Conservation (phyloP, 2,113 vertebrate genomes). For the Myrmophylax atrothorax region DNA sequence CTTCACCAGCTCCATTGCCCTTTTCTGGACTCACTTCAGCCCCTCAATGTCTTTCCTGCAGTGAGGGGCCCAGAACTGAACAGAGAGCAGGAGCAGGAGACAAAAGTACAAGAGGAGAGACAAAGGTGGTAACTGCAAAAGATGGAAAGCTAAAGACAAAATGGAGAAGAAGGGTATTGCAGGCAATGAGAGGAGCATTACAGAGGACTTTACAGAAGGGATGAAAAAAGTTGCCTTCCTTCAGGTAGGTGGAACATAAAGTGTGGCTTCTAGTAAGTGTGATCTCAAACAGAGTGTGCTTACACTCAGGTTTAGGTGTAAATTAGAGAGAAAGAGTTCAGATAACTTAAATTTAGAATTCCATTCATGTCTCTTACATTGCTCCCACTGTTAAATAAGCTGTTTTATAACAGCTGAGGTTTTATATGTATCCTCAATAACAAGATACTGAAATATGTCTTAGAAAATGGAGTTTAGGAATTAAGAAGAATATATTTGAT, state of each 20-base stretch:
- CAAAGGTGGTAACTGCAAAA: neutral
- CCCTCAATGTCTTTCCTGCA: neutral
- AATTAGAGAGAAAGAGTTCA: neutral
- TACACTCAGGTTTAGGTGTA: neutral
- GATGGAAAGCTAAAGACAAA: neutral
- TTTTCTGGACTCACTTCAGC: fast-evolving
- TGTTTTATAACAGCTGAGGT: neutral
- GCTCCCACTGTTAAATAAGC: neutral
- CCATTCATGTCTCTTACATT: neutral
- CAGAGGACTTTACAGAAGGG: neutral
- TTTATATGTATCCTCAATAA: neutral
- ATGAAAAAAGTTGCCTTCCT: neutral
- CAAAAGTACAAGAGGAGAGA: neutral
- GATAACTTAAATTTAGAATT: neutral
- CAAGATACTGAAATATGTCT: neutral
- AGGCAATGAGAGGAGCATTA: neutral
- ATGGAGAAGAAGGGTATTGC: neutral
- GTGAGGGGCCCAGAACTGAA: neutral
- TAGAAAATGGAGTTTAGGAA: neutral
- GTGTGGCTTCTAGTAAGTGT: neutral
- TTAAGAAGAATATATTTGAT: neutral
- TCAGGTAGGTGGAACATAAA: neutral
- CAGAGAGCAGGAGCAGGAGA: neutral
- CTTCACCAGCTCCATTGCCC: neutral
- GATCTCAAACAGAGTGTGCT: neutral